Evolutionary conservation across 92 coral and sea anemone genomes (phyloP).

Genomic region (Phenganax marumi): DNA sequence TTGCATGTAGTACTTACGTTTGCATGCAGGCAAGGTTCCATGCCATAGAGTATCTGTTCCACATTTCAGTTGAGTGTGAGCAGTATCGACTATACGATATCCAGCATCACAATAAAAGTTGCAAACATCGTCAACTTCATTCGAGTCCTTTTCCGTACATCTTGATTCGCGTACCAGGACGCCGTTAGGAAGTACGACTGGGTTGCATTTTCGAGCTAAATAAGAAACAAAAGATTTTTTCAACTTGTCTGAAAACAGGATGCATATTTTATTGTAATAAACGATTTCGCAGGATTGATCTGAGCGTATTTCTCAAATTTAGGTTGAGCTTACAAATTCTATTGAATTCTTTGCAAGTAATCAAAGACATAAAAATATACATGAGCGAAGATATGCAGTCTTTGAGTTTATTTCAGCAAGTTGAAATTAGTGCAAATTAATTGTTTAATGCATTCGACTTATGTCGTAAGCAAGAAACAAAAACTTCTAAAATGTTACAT

Average conservation of each 20-base stretch:
- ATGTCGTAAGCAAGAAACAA: too few relatives aligned
- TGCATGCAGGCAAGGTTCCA: slow-evolving; percentile 55
- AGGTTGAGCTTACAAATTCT: not conserved
- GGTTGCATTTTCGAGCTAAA: slow-evolving; percentile 54
- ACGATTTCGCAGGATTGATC: not conserved
- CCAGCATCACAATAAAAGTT: slow-evolving; percentile 60
- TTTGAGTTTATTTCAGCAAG: too few relatives aligned
- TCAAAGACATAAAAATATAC: not conserved
- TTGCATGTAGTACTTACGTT: slow-evolving; percentile 61
- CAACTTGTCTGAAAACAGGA: not conserved
- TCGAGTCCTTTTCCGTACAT: slow-evolving; percentile 58
- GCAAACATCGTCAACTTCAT: slow-evolving; percentile 65
- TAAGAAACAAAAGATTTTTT: not conserved
- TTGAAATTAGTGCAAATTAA: not conserved
- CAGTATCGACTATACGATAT: slow-evolving; percentile 51
- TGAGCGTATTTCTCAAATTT: not conserved
- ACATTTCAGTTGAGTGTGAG: slow-evolving; percentile 53
- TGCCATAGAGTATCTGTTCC: slow-evolving; percentile 49
- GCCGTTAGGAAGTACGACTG: slow-evolving; percentile 40
- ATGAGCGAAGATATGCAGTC: too few relatives aligned
- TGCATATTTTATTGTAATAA: not conserved
- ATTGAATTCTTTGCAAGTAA: not conserved
- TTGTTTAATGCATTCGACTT: not conserved
- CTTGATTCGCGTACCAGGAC: slow-evolving; percentile 64
- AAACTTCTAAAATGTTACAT: not conserved